Evolutionary conservation across 2,888 invertebrate genomes (phyloP).

Genomic region (Cerastoderma edule): DNA sequence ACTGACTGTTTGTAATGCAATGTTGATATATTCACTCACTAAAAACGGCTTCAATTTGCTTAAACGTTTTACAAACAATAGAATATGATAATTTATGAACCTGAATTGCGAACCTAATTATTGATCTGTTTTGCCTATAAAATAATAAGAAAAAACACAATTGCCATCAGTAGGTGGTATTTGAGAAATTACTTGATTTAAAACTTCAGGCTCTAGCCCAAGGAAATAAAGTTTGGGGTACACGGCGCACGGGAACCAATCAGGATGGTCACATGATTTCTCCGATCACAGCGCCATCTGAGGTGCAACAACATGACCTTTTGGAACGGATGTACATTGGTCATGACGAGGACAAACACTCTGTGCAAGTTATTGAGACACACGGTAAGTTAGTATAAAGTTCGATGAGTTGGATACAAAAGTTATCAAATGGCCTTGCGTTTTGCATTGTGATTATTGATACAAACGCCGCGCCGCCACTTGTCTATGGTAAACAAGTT

Average conservation of each 20-base stretch:
- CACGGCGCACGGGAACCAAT: slow-evolving; percentile 48
- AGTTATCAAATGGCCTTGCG: neutral
- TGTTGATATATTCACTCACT: too few relatives aligned
- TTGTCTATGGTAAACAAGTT: too few relatives aligned
- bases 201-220: slow-evolving; percentile 32
- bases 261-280: slow-evolving; percentile 52
- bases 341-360: slow-evolving; percentile 28
- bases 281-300: slow-evolving; percentile 58
- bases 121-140: too few relatives aligned
- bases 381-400: slow-evolving; percentile 37
- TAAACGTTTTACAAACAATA: neutral
- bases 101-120: neutral
- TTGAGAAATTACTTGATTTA: neutral
- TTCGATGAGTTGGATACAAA: neutral
- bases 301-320: slow-evolving; percentile 45
- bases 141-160: too few relatives aligned
- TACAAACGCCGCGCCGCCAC: too few relatives aligned
- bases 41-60: neutral
- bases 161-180: too few relatives aligned
- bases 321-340: slow-evolving; percentile 36
- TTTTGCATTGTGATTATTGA: neutral
- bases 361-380: slow-evolving; percentile 53
- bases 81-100: neutral
- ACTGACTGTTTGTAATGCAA: too few relatives aligned
- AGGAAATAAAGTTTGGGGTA: slow-evolving; percentile 50